Conservation (phyloP, 2,113 vertebrate genomes). For the Tichodroma muraria region DNA sequence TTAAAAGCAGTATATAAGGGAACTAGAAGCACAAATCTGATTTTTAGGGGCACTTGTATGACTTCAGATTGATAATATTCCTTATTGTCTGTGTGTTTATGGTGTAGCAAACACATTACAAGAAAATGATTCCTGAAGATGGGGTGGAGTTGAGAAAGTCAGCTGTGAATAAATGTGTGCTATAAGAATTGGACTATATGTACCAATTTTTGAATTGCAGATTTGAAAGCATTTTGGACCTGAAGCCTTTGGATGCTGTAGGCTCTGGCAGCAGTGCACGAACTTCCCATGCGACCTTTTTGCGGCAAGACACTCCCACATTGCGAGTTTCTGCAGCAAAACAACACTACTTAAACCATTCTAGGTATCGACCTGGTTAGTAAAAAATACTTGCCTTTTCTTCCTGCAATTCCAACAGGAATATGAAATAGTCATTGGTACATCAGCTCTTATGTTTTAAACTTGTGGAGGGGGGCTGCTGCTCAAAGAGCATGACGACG, state of each 20-base stretch:
- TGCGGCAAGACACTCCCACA: constrained; percentile 75
- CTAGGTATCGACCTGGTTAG: constrained; percentile 91
- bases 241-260: constrained; percentile 73
- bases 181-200: neutral
- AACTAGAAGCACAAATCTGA: neutral
- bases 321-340: constrained; percentile 79
- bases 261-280: constrained; percentile 74
- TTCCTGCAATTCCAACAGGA: neutral
- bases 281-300: constrained; percentile 67
- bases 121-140: neutral
- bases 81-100: neutral
- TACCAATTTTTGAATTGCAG: constrained; percentile 57
- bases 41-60: neutral
- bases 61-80: neutral
- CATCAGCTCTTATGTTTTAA: neutral
- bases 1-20: neutral
- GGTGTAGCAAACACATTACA: neutral
- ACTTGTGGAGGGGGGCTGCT: neutral
- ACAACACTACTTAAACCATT: constrained; percentile 88
- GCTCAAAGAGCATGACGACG: neutral
- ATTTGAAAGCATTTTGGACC: constrained; percentile 85
- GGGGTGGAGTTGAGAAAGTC: neutral
- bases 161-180: neutral
- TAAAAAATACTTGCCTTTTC: neutral
- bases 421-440: neutral